Base-by-base conservation (phyloP, 2,888 invertebrate genomes). In the Flabesymbios commensalis region DNA sequence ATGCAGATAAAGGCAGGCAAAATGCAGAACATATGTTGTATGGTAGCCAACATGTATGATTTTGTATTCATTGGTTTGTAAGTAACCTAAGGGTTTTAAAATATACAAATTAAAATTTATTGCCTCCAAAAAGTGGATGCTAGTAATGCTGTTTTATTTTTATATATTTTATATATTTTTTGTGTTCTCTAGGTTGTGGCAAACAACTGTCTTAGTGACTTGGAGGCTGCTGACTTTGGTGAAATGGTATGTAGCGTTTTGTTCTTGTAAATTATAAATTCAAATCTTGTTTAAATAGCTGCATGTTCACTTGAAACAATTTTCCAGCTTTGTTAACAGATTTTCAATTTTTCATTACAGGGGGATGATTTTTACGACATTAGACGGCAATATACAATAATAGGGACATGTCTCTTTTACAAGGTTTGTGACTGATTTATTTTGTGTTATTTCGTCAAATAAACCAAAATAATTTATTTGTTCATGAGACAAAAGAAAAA, bases 141-240 rank as follows among this genome's bases (percentile, higher is more conserved):
- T n/a, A n/a, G n/a, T n/a, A n/a, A n/a, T n/a, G n/a, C n/a, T n/a
- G n/a, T n/a, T n/a, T n/a, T n/a, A n/a, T n/a, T n/a, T n/a, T n/a
- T n/a, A n/a, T n/a, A n/a, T n/a, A 29, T 45, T 29, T 49, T 63
- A 53, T 36, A 17, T 57, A 42, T 58, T 28, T 33, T 57, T 61
- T 58, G 7, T 61, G 26, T 62, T 19, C 74, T 75, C 49, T 68
- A 80, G 78, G 68, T 78, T 28, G 70, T 76, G 41, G 77, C 94
- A 56, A 92, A 93, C 79, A 92, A 93, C 83, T 91, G 92, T 32
- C 85, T 94, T 47, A 91, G 90, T 73, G 93, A 94, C 83, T 87
- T 93, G 82, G 93, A 94, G 84, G 91, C 94, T 17, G 92, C 92
- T 83, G 94, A 94, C 84, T 93, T 93, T 81, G 87, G 91, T 72